phyloP scores from a whole-genome alignment of 1,140 invertebrate genomes.

The Globodera ellingtonae region DNA sequence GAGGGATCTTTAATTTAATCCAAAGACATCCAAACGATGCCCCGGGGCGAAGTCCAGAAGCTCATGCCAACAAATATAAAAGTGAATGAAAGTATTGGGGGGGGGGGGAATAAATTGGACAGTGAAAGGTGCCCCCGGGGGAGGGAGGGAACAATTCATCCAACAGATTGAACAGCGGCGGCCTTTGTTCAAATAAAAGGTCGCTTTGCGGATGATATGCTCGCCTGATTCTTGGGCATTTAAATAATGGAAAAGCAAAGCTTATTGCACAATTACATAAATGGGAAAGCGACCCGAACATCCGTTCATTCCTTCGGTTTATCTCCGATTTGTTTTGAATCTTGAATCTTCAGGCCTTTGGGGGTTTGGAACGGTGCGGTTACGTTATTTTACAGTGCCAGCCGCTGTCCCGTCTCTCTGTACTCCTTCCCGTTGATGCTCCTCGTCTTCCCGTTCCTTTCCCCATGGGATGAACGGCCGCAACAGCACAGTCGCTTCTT shows the following conservation, averaged over 20 bases:
- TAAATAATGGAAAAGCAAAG: neutral
- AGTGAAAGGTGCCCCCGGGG: neutral
- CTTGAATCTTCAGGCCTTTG: too few relatives aligned
- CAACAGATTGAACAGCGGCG: neutral
- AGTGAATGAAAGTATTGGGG: neutral
- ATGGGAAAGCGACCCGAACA: neutral
- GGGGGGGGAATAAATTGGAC: too few relatives aligned
- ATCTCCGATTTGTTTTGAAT: neutral
- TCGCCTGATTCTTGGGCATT: neutral
- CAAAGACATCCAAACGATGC: neutral
- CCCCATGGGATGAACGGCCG: neutral
- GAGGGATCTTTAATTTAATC: neutral
- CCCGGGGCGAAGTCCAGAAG: neutral
- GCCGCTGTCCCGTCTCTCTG: constrained; percentile 5
- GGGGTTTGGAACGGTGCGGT: too few relatives aligned
- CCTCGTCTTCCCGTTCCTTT: constrained; percentile 10
- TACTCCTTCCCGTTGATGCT: constrained; percentile 27
- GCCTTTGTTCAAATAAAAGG: neutral
- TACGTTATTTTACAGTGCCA: neutral
- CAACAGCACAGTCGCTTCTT: constrained; percentile 3
- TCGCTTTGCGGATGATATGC: neutral
- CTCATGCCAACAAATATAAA: neutral
- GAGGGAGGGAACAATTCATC: neutral
- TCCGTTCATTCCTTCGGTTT: neutral
- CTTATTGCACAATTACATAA: neutral